A percentile compares a stretch with the other conserved stretches of the same genome.
Evolutionary conservation across 2,113 vertebrate species (phyloP).

Genomic region (Romanogobio albipinnatus): DNA sequence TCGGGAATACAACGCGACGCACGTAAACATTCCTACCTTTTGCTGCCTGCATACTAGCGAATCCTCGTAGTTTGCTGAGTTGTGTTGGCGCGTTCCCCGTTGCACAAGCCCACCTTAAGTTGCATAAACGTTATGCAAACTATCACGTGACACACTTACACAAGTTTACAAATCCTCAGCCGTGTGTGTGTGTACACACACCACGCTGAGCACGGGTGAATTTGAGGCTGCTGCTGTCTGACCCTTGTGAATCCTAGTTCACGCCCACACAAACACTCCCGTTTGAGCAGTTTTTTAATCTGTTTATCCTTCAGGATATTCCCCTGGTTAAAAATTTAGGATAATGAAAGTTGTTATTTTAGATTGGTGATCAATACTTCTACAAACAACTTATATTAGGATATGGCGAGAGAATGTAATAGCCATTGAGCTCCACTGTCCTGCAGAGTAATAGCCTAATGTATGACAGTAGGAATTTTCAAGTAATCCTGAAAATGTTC

Average conservation of each 20-base stretch:
- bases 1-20: neutral
- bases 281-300: neutral
- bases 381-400: no score
- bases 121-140: conserved; percentile 28
- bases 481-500: no score
- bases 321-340: no score
- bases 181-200: neutral
- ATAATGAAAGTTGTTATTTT: no score
- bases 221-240: neutral
- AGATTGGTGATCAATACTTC: no score
- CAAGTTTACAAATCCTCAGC: neutral
- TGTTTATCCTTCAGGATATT: no score
- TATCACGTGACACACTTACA: conserved; percentile 14
- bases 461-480: no score
- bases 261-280: neutral
- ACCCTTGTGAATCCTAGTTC: neutral
- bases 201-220: neutral
- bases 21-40: conserved; percentile 66
- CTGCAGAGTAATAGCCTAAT: no score
- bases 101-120: neutral
- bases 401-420: no score
- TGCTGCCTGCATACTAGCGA: conserved; percentile 56
- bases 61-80: neutral
- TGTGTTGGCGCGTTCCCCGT: neutral
- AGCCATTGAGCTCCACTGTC: no score